Conservation (phyloP, 2,113 vertebrate species). For the Gambusia holbrooki region DNA sequence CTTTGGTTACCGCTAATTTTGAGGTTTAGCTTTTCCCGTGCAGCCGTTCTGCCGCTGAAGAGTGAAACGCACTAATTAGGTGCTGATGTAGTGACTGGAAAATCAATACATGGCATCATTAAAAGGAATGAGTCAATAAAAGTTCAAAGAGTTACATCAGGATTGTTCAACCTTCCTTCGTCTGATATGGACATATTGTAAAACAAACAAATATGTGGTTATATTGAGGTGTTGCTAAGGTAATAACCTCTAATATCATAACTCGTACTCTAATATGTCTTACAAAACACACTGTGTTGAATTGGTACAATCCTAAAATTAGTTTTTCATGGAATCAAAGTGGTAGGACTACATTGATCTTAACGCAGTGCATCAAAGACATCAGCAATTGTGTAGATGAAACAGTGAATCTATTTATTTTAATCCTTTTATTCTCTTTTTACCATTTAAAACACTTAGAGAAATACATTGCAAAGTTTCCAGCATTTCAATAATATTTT, state of each 20-base stretch:
- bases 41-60: not conserved
- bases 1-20: slow-evolving; percentile 28
- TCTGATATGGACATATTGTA: slow-evolving; percentile 4
- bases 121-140: slow-evolving; percentile 42
- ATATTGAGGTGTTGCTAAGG: not conserved
- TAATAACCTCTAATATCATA: not conserved
- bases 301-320: no score
- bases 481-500: not conserved
- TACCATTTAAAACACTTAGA: not conserved
- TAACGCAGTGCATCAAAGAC: no score
- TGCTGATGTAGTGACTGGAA: slow-evolving; percentile 31
- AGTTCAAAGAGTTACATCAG: slow-evolving; percentile 44
- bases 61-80: slow-evolving; percentile 30
- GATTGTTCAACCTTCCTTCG: not conserved
- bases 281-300: no score
- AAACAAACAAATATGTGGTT: slow-evolving; percentile 4
- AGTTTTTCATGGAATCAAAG: no score
- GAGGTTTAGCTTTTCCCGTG: slow-evolving; percentile 12
- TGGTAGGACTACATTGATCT: no score
- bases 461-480: not conserved
- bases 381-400: no score
- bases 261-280: not conserved
- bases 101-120: slow-evolving; percentile 35
- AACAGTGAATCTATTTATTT: no score
- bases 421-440: no score